A percentile compares a stretch with the other conserved stretches of the same genome.
phyloP scores from a whole-genome alignment of 2,113 vertebrate species.

The Gavialis gangeticus region DNA sequence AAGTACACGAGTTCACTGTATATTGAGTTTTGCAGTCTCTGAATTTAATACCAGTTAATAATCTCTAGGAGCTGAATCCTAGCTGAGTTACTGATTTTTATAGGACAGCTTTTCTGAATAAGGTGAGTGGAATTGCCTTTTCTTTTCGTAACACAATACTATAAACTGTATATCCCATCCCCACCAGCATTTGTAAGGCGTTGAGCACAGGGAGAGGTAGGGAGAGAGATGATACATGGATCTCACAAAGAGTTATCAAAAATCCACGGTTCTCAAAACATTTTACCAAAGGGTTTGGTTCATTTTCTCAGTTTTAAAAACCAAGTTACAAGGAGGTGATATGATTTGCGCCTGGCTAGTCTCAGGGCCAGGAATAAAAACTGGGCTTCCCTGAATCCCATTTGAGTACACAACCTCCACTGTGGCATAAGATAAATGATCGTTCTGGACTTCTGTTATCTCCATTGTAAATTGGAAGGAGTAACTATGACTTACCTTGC shows the following conservation, averaged over 20 bases:
- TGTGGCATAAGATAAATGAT: not conserved
- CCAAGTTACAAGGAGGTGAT: too few species aligned
- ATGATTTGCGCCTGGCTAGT: not conserved
- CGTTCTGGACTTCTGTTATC: not conserved
- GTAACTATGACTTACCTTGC: not conserved
- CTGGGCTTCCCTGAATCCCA: not conserved
- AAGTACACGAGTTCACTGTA: not conserved
- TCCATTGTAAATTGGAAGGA: not conserved
- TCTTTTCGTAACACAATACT: not conserved
- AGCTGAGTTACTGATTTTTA: not conserved
- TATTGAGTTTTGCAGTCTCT: constrained; percentile 11
- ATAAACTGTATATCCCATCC: not conserved
- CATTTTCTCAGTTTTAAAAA: too few species aligned
- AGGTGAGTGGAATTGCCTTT: not conserved
- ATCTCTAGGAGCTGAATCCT: not conserved
- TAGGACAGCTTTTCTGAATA: not conserved
- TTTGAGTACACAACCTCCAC: not conserved
- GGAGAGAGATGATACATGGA: not conserved
- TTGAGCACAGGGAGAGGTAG: not conserved
- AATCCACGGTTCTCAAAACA: not conserved
- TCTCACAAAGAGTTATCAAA: too few species aligned
- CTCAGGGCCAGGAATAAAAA: not conserved
- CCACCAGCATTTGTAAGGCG: not conserved
- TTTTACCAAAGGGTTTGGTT: not conserved
- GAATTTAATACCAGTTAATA: not conserved